Evolutionary conservation across 2,113 vertebrate genomes (phyloP), one percentile per base, ranked within the genome.

Genomic region (Chamaea fasciata): DNA sequence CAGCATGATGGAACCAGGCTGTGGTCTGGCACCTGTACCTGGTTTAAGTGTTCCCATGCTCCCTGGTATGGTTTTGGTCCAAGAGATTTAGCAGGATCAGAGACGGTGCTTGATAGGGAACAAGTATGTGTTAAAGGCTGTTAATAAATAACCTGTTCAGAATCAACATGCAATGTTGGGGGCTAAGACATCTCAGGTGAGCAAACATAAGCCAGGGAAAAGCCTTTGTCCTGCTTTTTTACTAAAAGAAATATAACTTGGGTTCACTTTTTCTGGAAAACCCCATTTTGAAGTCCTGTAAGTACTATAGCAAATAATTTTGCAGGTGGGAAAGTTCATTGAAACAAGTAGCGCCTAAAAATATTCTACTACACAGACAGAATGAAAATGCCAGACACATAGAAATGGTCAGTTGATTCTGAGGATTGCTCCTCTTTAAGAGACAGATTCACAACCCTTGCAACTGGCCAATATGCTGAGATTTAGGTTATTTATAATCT

Each of bases 161-260:
- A 62, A 67, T 89, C 33, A 86, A 18, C n/a, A 52, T 0, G 0
- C 1, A 0, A 3, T 69, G 8, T 46, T 30, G 22, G 22, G 47
- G 33, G 2, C 44, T 60, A 47, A 57, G 67, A 23, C 6, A 30
- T 35, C 59, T 73, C 83, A 76, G 6, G 23, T 85, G 35, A 11
- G 15, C 56, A 23, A 16, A 31, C 9, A 11, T 5, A 5, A 10
- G 15, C 22, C 33, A 28, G n/a, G 11, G 18, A 75, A 71, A 27
- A 60, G 14, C 7, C 21, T 16, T 42, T 60, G 23, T 33, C 18
- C 35, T 76, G 15, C 7, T 60, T 79, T 90, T 60, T 42, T 35
- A 42, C 65, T 24, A 39, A 33, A 9, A 75, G 28, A 59, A 90
- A 52, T 55, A 33, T 3, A 63, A 62, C 31, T 53, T 42, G 33